These are phyloP conservation scores for Vireo altiloquus DNA, from an alignment of 2,113 vertebrate genomes.

Conservation along the genomic window DNA sequence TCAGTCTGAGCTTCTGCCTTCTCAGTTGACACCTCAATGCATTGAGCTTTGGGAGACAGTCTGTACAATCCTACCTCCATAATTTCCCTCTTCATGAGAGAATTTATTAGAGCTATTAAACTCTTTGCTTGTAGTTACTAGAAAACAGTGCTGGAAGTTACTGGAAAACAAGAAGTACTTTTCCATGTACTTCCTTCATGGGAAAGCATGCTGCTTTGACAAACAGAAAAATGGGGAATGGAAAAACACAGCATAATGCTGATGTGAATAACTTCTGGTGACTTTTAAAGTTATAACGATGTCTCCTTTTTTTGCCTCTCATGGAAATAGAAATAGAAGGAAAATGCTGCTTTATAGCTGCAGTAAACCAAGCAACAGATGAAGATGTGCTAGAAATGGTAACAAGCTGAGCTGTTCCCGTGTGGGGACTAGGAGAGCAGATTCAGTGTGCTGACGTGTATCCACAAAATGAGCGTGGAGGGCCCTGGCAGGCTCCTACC, in stretches of 20 bases:
- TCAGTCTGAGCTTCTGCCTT: not conserved
- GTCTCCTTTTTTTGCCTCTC: not conserved
- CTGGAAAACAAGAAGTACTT: not conserved
- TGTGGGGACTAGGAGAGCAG: not conserved
- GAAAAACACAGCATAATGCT: not conserved
- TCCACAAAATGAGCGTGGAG: not conserved
- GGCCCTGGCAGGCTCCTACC: not conserved
- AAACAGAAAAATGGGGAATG: not conserved
- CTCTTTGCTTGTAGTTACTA: not conserved
- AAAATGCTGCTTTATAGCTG: not conserved
- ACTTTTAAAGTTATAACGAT: not conserved
- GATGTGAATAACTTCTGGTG: not conserved
- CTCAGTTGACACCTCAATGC: not conserved
- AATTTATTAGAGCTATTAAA: not conserved
- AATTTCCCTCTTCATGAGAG: not conserved
- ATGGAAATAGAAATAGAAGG: not conserved
- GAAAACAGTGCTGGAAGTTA: not conserved
- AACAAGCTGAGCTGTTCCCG: conserved; percentile 6
- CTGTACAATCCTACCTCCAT: not conserved
- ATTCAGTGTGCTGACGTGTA: not conserved
- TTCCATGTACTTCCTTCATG: not conserved
- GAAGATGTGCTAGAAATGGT: conserved; percentile 16
- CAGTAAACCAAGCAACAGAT: conserved; percentile 16
- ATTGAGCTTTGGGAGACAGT: not conserved
- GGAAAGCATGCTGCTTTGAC: not conserved